Base-by-base conservation (phyloP, 2,113 vertebrate genomes). In the Agapornis roseicollis region DNA sequence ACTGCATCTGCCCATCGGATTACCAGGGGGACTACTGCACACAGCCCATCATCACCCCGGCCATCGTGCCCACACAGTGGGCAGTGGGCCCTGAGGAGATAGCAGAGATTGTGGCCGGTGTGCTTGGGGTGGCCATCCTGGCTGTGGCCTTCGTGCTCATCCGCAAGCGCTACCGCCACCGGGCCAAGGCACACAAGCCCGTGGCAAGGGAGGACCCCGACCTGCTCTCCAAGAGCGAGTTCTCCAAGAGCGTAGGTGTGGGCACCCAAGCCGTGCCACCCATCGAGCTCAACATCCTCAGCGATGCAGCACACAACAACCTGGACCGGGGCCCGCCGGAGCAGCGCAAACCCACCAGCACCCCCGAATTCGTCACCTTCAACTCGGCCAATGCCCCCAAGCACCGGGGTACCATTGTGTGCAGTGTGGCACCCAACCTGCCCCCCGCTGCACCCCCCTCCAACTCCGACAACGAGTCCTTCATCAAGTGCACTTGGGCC, bases 381-480 rank as follows among this genome's bases (percentile, higher is more conserved):
- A 97, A 97, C 41, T 95, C 98, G 2, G 93, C 93, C 84, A 97
- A 97, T 1, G 94, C 93, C 46, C 97, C 97, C 0, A 98, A 98
- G 94, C 96, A 97, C 5, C 97, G 98, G 42, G 97, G 98, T 61
- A 98, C 98, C 1, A 98, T 99, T 3, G 98, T 99, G 87, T 99
- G 99, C 98, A 99, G 99, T 0, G 99, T 99, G 84, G 99, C 99
- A 27, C 99, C 99, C 35, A 98, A 99, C 94, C 98, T 99, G 46
- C 99, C 99, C 0, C 96, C 98, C 0, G 90, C 95, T 0, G 96
- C 97, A 0, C 98, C 98, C 1, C 97, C 98, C 2, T 98, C 99
- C 88, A 98, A 97, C 95, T 98, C 98, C 0, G 99, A 99, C 97
- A 99, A 98, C 0, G 98, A 99, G 91, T 98, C 99, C 60, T 97